These are phyloP conservation scores for Beroe ovata DNA, from an alignment of 37 sponge, comb jelly and placozoan genomes.

Conservation along the genomic window DNA sequence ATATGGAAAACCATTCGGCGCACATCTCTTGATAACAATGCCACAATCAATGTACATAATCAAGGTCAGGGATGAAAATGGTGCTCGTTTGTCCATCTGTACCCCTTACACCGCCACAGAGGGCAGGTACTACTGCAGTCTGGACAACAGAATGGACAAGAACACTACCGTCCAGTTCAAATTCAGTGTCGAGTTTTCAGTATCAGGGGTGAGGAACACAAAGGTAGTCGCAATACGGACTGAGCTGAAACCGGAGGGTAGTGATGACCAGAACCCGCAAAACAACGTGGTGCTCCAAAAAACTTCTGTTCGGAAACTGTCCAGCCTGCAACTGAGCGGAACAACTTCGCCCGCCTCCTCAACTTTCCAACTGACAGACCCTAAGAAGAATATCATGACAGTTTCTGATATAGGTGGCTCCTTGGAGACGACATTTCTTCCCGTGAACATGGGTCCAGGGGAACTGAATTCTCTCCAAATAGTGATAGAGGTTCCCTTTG, in stretches of 20 bases:
- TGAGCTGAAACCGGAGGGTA: slow-evolving; percentile 50
- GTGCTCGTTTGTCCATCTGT: slow-evolving; percentile 21
- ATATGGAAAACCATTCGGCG: slow-evolving; percentile 42
- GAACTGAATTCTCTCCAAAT: not conserved
- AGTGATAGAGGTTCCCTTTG: slow-evolving; percentile 23
- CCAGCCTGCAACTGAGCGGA: not conserved
- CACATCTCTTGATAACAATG: slow-evolving; percentile 35
- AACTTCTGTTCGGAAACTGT: not conserved
- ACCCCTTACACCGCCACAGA: slow-evolving; percentile 5
- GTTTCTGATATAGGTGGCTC: not conserved
- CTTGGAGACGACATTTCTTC: not conserved
- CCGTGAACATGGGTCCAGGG: slow-evolving; percentile 34
- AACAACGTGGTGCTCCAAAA: slow-evolving; percentile 9
- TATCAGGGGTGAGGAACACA: slow-evolving; percentile 12
- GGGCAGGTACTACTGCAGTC: slow-evolving; percentile 53
- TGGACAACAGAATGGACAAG: slow-evolving; percentile 31
- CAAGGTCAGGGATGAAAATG: not conserved
- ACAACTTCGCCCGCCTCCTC: not conserved
- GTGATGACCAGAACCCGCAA: slow-evolving; percentile 14
- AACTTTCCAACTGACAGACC: not conserved
- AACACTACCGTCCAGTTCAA: slow-evolving; percentile 13
- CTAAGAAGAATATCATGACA: not conserved
- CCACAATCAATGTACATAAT: not conserved
- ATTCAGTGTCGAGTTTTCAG: slow-evolving; percentile 33
- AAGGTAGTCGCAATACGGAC: slow-evolving; percentile 21